Percentiles rank a stretch among this genome's conserved stretches.
These are phyloP conservation scores for Macroglossus sobrinus DNA, from an alignment of 2,113 vertebrate species.

Conservation along the genomic window DNA sequence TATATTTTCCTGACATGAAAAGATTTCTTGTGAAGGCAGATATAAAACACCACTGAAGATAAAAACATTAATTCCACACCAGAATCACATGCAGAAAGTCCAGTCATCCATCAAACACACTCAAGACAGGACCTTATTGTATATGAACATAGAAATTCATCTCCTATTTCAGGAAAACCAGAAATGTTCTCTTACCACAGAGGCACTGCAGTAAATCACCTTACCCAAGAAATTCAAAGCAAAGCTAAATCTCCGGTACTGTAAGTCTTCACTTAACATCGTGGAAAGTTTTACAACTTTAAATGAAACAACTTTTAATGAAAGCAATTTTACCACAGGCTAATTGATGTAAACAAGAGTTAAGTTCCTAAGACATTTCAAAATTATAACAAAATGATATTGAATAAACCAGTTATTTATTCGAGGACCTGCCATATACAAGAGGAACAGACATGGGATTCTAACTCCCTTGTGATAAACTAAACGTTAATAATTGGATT, in stretches of 20 bases:
- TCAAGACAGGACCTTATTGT: constrained; percentile 1
- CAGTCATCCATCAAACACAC: background rate
- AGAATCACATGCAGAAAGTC: background rate
- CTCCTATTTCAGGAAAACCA: constrained; percentile 31
- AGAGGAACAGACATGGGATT: background rate
- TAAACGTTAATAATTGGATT: background rate
- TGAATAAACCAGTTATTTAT: background rate
- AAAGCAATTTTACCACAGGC: background rate
- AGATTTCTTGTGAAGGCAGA: background rate
- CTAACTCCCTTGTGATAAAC: background rate
- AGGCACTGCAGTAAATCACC: background rate
- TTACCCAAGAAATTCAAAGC: background rate
- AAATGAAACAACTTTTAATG: background rate
- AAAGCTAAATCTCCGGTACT: background rate
- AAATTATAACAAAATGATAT: background rate
- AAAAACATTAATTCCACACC: background rate
- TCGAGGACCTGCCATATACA: background rate
- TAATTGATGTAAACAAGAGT: background rate
- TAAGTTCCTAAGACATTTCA: background rate
- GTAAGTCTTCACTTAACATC: background rate
- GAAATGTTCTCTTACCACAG: background rate
- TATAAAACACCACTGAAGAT: background rate
- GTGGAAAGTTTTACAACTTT: background rate
- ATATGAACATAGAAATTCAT: background rate
- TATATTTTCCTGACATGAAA: background rate